Conservation (phyloP, 2,797 vertebrate genomes). For the Enoplosus armatus region DNA sequence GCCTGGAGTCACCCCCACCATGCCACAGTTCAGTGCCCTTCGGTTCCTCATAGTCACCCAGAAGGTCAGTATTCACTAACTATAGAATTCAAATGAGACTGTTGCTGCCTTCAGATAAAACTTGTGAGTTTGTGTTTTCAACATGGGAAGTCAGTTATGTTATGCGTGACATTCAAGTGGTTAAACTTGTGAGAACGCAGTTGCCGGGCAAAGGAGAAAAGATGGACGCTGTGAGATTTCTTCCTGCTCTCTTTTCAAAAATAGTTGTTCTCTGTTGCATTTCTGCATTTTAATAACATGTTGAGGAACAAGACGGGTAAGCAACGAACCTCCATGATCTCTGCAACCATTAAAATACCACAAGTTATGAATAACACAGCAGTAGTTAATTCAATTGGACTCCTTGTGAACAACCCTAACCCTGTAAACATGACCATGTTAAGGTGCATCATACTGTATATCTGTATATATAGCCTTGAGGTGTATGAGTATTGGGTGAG, state of each 20-base stretch:
- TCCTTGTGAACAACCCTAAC: constrained; percentile 1
- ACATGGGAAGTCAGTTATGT: not conserved
- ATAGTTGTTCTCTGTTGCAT: not conserved
- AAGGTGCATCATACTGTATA: not conserved
- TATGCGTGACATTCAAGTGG: not conserved
- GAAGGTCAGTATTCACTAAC: constrained; percentile 85
- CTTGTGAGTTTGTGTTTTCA: not conserved
- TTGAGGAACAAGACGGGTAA: not conserved
- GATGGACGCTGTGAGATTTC: not conserved
- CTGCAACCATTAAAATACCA: not conserved
- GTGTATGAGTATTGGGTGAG: not conserved
- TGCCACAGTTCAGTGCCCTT: constrained; percentile 94
- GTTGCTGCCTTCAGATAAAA: not conserved
- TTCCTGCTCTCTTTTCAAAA: not conserved
- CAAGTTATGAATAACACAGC: not conserved
- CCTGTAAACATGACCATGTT: not conserved
- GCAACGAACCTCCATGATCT: not conserved
- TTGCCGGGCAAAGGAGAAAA: not conserved
- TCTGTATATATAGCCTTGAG: not conserved
- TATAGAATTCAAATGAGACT: not conserved
- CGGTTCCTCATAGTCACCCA: constrained; percentile 97
- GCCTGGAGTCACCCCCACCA: constrained; percentile 89
- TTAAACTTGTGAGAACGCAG: not conserved
- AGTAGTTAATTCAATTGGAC: not conserved
- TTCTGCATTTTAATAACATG: not conserved